Conservation (phyloP, 2,113 vertebrate species). For the Plecturocebus donacophilus region DNA sequence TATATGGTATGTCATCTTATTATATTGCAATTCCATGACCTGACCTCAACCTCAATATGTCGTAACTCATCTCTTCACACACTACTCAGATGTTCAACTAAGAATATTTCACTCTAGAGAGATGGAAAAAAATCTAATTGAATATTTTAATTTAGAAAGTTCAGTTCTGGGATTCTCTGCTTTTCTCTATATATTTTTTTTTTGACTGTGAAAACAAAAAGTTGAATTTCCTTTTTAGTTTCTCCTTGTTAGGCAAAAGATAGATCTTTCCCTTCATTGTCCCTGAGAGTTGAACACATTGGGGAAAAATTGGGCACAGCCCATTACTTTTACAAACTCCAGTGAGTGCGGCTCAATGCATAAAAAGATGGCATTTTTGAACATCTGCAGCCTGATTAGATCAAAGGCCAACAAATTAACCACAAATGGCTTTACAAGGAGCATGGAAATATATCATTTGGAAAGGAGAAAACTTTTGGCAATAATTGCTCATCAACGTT, state of each 20-base stretch:
- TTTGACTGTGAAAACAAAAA: constrained; percentile 63
- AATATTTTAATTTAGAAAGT: constrained; percentile 84
- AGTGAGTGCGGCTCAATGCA: constrained; percentile 66
- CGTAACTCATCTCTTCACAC: constrained; percentile 81
- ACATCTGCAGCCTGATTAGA: constrained; percentile 75
- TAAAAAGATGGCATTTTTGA: constrained; percentile 72
- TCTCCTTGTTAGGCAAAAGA: constrained; percentile 79
- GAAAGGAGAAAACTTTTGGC: constrained; percentile 65
- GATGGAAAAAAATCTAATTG: constrained; percentile 77
- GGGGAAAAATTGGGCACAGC: constrained; percentile 76
- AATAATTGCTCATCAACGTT: constrained; percentile 53
- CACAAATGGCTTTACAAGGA: constrained; percentile 73
- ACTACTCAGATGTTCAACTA: constrained; percentile 75
- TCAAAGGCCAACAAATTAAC: constrained; percentile 78
- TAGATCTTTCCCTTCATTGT: constrained; percentile 69
- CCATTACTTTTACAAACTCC: constrained; percentile 79
- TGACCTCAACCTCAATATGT: constrained; percentile 82
- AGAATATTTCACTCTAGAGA: constrained; percentile 71
- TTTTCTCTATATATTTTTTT: not conserved
- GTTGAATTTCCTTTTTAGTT: constrained; percentile 73
- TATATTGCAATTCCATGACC: constrained; percentile 76
- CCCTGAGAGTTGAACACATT: constrained; percentile 76
- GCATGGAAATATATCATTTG: constrained; percentile 60
- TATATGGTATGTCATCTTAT: not conserved
- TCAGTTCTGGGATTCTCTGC: constrained; percentile 58